A percentile compares a stretch with the other conserved stretches of the same genome.
These are phyloP conservation scores for Columbina picui DNA, from an alignment of 2,113 vertebrate species.

Conservation along the genomic window DNA sequence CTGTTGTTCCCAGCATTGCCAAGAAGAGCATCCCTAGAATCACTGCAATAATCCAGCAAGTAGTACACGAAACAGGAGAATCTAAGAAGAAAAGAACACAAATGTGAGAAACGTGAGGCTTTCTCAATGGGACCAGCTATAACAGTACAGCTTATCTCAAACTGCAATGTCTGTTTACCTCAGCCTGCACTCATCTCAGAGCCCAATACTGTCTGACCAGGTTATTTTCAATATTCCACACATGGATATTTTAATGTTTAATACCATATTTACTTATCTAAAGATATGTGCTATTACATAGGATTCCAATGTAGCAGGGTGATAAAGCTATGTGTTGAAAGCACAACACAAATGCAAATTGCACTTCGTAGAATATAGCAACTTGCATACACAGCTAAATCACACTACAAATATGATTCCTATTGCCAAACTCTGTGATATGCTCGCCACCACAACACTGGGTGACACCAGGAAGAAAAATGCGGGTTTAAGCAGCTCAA, in stretches of 20 bases:
- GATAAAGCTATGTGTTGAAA: not conserved
- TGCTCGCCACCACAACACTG: accelerated
- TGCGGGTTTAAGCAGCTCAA: not conserved
- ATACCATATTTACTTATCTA: not conserved
- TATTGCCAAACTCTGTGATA: not conserved
- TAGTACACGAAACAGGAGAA: not conserved
- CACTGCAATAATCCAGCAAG: not conserved
- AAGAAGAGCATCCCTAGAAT: not conserved
- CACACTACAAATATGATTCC: not conserved
- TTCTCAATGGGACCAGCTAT: not conserved
- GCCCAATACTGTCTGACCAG: not conserved
- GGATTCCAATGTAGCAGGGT: not conserved
- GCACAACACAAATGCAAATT: not conserved
- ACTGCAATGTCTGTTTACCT: not conserved
- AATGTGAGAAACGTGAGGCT: not conserved
- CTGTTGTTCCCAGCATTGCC: not conserved
- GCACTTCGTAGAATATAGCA: not conserved
- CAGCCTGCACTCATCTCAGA: not conserved
- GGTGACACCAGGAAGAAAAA: not conserved
- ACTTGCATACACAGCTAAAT: not conserved
- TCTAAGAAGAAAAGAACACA: not conserved
- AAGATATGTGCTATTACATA: not conserved
- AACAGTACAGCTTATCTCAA: not conserved
- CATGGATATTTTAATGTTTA: not conserved
- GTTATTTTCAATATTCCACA: not conserved